These are phyloP conservation scores for Anguilla pacifica DNA, from an alignment of 2,797 vertebrate species.

Conservation along the genomic window DNA sequence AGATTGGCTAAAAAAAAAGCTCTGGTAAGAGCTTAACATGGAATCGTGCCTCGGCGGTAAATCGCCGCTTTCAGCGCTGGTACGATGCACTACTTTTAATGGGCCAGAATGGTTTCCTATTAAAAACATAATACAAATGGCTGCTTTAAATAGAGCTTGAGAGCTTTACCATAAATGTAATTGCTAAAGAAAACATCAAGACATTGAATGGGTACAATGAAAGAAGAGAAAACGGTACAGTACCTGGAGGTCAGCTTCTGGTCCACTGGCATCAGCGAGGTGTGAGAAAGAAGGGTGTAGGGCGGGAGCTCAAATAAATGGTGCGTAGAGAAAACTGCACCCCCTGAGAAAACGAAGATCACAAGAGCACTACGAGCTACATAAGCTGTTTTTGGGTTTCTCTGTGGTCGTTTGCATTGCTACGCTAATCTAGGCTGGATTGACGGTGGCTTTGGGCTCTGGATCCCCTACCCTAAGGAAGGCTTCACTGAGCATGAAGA, in stretches of 20 bases:
- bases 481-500: conserved; percentile 59
- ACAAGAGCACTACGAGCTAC: conserved; percentile 50
- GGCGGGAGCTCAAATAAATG: background rate
- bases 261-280: background rate
- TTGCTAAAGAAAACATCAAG: conserved; percentile 36
- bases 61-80: background rate
- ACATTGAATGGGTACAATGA: background rate
- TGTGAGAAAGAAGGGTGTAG: background rate
- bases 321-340: background rate
- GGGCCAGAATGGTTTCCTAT: background rate
- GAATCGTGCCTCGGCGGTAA: background rate
- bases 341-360: conserved; percentile 12
- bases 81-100: background rate
- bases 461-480: conserved; percentile 58
- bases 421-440: conserved; percentile 57
- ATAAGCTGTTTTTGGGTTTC: conserved; percentile 34
- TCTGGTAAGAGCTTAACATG: background rate
- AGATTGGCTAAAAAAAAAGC: background rate
- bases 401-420: conserved; percentile 46
- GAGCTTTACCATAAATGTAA: conserved; percentile 33
- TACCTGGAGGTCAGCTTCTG: conserved; percentile 18
- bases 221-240: conserved; percentile 35
- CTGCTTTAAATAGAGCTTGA: background rate
- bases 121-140: background rate
- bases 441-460: conserved; percentile 55